A percentile compares a stretch with the other conserved stretches of the same genome.
Evolutionary conservation across 2,888 invertebrate genomes (phyloP).

Genomic region (Melitaea athalia): DNA sequence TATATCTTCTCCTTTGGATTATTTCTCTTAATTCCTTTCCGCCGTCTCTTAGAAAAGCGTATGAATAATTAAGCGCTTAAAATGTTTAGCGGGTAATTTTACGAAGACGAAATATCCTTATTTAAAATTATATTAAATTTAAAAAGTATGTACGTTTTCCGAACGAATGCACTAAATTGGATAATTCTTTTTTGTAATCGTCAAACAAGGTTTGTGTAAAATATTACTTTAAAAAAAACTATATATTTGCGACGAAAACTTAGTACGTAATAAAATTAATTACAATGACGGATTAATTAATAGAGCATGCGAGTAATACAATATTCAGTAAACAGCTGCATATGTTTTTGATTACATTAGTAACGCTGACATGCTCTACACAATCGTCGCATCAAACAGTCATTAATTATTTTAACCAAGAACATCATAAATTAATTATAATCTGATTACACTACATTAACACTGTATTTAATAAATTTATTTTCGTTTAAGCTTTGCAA

Average conservation of each 20-base stretch:
- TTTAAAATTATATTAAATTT: neutral
- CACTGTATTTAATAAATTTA: neutral
- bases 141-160: no score
- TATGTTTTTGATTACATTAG: neutral
- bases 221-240: no score
- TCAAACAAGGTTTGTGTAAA: no score
- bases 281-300: neutral
- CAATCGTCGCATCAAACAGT: neutral
- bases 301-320: neutral
- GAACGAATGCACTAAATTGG: no score
- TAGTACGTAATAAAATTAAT: neutral
- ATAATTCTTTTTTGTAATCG: no score
- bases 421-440: neutral
- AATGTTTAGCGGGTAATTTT: neutral
- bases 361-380: neutral
- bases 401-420: constrained; percentile 1
- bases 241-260: no score
- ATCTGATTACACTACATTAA: neutral
- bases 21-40: constrained; percentile 4
- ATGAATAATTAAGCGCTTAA: constrained; percentile 8
- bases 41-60: neutral
- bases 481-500: neutral
- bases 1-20: neutral
- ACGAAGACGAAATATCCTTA: neutral
- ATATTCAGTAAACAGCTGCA: neutral